Conservation (phyloP, 2,113 vertebrate species). For the Myrmecophaga tridactyla region DNA sequence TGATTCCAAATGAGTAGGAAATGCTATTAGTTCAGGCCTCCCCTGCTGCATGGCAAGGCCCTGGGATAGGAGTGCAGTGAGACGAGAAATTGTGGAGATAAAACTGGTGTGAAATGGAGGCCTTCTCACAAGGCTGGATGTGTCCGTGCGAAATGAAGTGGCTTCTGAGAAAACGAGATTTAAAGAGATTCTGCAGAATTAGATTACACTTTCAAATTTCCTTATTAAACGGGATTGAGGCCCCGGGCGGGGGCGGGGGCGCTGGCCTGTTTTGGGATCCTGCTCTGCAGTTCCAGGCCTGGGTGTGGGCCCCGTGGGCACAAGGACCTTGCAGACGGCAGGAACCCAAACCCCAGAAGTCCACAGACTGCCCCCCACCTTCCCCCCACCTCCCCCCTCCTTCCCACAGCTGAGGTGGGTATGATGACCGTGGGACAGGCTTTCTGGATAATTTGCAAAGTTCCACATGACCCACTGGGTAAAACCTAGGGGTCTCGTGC, state of each 20-base stretch:
- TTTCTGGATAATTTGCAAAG: background rate
- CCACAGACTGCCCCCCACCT: rapidly evolving
- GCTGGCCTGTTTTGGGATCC: background rate
- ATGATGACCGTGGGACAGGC: background rate
- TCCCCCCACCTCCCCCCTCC: background rate
- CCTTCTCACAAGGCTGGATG: constrained; percentile 66
- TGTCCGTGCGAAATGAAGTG: constrained; percentile 69
- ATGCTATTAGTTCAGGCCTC: constrained; percentile 73
- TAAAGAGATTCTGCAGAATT: constrained; percentile 73
- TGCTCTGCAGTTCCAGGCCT: background rate
- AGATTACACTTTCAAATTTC: constrained; percentile 77
- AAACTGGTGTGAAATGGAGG: constrained; percentile 78
- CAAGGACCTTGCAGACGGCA: background rate
- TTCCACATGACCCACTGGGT: background rate
- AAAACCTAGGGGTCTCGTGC: rapidly evolving
- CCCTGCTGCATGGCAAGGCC: constrained; percentile 57
- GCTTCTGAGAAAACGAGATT: constrained; percentile 75
- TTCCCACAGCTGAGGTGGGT: background rate
- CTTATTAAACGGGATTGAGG: constrained; percentile 60
- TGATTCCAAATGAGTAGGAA: constrained; percentile 78
- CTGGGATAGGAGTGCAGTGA: constrained; percentile 74
- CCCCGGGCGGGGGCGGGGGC: background rate
- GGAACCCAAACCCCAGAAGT: background rate
- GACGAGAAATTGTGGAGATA: constrained; percentile 79
- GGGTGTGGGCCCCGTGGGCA: background rate